Conservation (phyloP, 2,888 invertebrate species). For the Melipona bicolor region DNA sequence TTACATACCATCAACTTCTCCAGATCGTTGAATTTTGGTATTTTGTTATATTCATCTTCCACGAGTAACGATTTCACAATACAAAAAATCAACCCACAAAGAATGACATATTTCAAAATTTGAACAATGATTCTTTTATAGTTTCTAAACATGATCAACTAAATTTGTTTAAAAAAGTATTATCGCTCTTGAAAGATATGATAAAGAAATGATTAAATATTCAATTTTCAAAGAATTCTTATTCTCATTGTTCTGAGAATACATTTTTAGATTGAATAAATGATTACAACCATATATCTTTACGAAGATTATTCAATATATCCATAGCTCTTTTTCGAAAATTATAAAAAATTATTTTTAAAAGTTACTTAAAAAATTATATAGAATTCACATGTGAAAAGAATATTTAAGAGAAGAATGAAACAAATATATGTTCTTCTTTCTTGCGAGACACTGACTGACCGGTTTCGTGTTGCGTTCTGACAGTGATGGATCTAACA, state of each 20-base stretch:
- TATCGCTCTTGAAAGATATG: neutral
- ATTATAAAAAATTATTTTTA: neutral
- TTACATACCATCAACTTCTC: slow-evolving; percentile 62
- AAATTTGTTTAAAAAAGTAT: neutral
- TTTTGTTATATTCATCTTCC: slow-evolving; percentile 37
- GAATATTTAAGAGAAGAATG: slow-evolving; percentile 32
- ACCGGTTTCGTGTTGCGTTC: slow-evolving; percentile 61
- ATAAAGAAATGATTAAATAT: neutral
- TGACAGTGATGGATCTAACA: slow-evolving; percentile 64
- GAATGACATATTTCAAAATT: slow-evolving; percentile 33
- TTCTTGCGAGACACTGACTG: slow-evolving; percentile 56
- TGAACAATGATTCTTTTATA: slow-evolving; percentile 23
- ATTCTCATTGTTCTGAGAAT: too few relatives aligned
- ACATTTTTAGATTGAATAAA: too few relatives aligned
- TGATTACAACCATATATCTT: too few relatives aligned
- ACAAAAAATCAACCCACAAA: slow-evolving; percentile 34
- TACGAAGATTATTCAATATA: neutral
- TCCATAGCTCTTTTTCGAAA: neutral
- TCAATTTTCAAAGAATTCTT: neutral
- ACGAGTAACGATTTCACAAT: slow-evolving; percentile 29
- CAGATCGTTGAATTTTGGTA: slow-evolving; percentile 28
- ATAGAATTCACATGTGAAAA: neutral
- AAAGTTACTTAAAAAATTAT: neutral
- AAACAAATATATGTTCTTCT: slow-evolving; percentile 45
- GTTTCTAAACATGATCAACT: slow-evolving; percentile 41